Evolutionary conservation across 2,113 vertebrate species (phyloP).

Genomic region (Sitta europaea): DNA sequence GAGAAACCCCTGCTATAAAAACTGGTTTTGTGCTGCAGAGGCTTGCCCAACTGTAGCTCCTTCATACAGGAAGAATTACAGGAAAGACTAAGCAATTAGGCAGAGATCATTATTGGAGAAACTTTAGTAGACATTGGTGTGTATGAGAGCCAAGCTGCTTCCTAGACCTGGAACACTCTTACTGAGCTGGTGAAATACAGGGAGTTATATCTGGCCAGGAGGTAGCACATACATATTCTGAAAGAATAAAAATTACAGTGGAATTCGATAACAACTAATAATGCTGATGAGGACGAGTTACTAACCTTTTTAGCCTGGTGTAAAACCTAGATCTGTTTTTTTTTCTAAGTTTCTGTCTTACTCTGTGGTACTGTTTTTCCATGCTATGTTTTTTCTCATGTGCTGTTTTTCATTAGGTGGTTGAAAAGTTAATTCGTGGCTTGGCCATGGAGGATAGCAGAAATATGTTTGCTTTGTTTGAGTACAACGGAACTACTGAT

Average conservation of each 20-base stretch:
- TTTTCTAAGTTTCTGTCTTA: background rate
- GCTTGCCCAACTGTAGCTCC: background rate
- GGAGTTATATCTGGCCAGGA: background rate
- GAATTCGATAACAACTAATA: background rate
- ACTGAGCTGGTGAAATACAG: background rate
- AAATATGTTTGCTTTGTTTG: conserved; percentile 98
- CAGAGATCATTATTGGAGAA: background rate
- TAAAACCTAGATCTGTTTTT: background rate
- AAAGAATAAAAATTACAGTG: background rate
- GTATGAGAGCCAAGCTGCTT: background rate
- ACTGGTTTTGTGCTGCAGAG: background rate
- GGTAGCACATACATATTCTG: background rate
- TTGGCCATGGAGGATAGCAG: conserved; percentile 96
- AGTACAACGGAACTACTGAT: conserved; percentile 83
- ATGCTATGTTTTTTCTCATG: background rate
- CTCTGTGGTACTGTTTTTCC: background rate
- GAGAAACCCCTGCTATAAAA: background rate
- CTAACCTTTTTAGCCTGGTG: background rate
- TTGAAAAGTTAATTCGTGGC: conserved; percentile 94
- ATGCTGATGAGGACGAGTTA: background rate
- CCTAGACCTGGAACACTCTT: background rate
- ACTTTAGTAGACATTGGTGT: background rate
- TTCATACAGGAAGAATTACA: background rate
- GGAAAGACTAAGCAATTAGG: background rate
- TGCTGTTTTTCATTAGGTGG: conserved; percentile 79